These are phyloP conservation scores for Manis pentadactyla DNA, from an alignment of 2,797 vertebrate species.

Conservation along the genomic window DNA sequence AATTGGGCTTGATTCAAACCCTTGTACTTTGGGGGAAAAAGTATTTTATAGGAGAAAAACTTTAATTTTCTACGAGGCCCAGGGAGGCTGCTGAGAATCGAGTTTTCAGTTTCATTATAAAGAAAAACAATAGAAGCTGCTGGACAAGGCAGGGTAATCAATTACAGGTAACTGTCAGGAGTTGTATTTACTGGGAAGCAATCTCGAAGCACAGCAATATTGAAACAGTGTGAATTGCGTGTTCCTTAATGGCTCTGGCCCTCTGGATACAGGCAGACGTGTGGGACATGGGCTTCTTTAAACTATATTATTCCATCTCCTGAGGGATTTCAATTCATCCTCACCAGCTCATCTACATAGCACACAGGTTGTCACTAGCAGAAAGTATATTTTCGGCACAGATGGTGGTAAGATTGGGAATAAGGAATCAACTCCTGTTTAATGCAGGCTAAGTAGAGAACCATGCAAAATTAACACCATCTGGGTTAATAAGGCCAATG, in stretches of 20 bases:
- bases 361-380: not conserved
- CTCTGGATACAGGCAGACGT: slow-evolving; percentile 60
- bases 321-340: slow-evolving; percentile 52
- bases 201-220: not conserved
- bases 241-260: slow-evolving; percentile 53
- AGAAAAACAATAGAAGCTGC: slow-evolving; percentile 68
- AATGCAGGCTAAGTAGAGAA: slow-evolving; percentile 63
- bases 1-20: slow-evolving; percentile 45
- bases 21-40: not conserved
- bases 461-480: slow-evolving; percentile 65
- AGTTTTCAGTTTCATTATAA: slow-evolving; percentile 69
- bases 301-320: slow-evolving; percentile 9
- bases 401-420: not conserved
- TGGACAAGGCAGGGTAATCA: slow-evolving; percentile 64
- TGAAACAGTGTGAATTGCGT: slow-evolving; percentile 42
- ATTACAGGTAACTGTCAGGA: slow-evolving; percentile 66
- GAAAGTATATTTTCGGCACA: not conserved
- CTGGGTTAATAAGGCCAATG: slow-evolving; percentile 76
- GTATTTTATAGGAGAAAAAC: slow-evolving; percentile 18
- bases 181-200: slow-evolving; percentile 46
- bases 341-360: slow-evolving; percentile 30
- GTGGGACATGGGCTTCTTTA: slow-evolving; percentile 21
- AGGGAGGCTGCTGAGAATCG: slow-evolving; percentile 60
- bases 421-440: slow-evolving; percentile 56
- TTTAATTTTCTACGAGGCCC: slow-evolving; percentile 70